Conservation (phyloP, 2,797 vertebrate genomes). For the Pantherophis alleghaniensis region DNA sequence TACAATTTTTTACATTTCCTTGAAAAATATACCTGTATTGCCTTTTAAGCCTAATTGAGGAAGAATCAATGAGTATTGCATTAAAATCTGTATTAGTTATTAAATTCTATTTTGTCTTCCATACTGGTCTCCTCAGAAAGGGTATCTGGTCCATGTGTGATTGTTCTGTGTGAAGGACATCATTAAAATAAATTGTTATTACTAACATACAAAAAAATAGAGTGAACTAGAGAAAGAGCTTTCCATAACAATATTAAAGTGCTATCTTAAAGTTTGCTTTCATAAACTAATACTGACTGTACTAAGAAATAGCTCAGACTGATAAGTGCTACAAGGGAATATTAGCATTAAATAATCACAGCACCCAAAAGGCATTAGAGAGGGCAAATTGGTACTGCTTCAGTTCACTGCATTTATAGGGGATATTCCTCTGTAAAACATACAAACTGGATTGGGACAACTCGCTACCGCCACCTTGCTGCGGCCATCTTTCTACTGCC, state of each 20-base stretch:
- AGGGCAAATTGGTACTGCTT: background rate
- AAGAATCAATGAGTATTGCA: background rate
- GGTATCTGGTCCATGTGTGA: background rate
- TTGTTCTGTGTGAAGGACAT: background rate
- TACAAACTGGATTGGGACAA: background rate
- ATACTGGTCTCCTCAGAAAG: background rate
- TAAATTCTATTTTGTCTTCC: background rate
- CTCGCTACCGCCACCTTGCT: background rate
- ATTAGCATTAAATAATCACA: background rate
- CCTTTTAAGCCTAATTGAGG: background rate
- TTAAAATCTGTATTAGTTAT: background rate
- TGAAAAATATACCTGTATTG: background rate
- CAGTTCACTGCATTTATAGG: background rate
- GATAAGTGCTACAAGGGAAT: background rate
- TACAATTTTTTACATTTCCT: background rate
- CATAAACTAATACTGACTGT: background rate
- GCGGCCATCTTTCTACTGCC: background rate
- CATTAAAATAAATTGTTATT: background rate
- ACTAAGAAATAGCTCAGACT: background rate
- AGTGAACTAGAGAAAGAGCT: background rate
- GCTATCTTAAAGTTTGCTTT: background rate
- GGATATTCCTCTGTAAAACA: background rate
- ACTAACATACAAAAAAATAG: background rate
- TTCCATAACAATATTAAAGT: background rate
- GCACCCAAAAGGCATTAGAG: background rate